A percentile compares a stretch with the other conserved stretches of the same genome.
phyloP scores from a whole-genome alignment of 53 echinoderm and acorn worm species.

The Actinopyga echinites region DNA sequence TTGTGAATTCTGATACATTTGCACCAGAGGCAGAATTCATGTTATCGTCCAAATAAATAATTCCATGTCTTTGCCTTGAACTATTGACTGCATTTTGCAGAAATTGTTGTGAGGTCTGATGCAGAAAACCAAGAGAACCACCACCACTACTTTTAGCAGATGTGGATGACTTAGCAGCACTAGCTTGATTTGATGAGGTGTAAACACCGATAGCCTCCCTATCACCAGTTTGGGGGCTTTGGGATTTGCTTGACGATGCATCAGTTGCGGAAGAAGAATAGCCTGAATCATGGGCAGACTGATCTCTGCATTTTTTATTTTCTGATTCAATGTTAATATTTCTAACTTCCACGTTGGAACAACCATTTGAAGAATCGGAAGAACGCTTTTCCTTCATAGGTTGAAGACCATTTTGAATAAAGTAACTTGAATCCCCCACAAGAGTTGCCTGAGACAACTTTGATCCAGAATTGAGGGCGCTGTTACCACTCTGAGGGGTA shows the following conservation, averaged over 20 bases:
- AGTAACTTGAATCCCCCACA: too few relatives aligned
- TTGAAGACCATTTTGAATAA: too few relatives aligned
- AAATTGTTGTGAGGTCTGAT: constrained; percentile 17
- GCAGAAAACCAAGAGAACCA: neutral
- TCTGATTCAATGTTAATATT: constrained; percentile 8
- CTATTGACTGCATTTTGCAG: neutral
- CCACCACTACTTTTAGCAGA: neutral
- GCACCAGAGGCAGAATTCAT: neutral
- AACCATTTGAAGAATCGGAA: too few relatives aligned
- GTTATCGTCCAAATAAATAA: neutral
- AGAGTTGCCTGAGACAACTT: too few relatives aligned
- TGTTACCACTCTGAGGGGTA: too few relatives aligned
- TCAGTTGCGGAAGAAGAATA: constrained; percentile 66
- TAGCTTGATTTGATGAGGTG: neutral
- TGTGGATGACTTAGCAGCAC: neutral
- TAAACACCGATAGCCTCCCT: neutral
- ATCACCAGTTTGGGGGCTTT: neutral
- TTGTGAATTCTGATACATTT: neutral
- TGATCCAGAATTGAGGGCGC: too few relatives aligned
- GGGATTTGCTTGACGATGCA: constrained; percentile 7
- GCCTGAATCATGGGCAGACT: constrained; percentile 67
- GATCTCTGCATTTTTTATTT: constrained; percentile 3
- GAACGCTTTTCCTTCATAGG: too few relatives aligned
- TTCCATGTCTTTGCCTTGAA: neutral
- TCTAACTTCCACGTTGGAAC: too few relatives aligned